Evolutionary conservation across 2,888 invertebrate genomes (phyloP).

Genomic region (Colostygia pectinataria): DNA sequence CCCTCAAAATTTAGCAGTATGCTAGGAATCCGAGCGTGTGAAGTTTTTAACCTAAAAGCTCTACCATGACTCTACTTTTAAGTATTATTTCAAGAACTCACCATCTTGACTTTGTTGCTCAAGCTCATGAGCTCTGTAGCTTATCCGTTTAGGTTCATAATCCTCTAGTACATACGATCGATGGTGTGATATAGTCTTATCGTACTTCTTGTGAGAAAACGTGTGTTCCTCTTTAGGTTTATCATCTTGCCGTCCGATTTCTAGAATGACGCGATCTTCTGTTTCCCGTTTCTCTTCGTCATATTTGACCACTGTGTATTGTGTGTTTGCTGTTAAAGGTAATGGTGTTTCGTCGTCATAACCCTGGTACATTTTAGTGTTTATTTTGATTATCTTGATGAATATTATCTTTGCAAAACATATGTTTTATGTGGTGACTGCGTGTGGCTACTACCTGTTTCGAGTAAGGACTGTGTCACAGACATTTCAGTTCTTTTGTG

Average conservation of each 20-base stretch:
- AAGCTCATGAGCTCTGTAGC: slow-evolving; percentile 68
- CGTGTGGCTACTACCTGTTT: slow-evolving; percentile 57
- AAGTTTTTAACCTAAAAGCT: too few species aligned
- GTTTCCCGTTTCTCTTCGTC: slow-evolving; percentile 64
- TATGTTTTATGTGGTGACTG: slow-evolving; percentile 14
- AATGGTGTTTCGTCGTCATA: slow-evolving; percentile 69
- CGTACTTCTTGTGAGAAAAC: slow-evolving; percentile 79
- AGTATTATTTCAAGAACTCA: slow-evolving; percentile 1
- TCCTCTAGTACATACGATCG: slow-evolving; percentile 75
- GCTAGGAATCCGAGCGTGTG: too few species aligned
- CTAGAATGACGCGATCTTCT: slow-evolving; percentile 74
- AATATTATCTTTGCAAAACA: slow-evolving; percentile 7
- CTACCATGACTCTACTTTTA: background rate
- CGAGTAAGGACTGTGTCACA: slow-evolving; percentile 68
- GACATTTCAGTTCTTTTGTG: slow-evolving; percentile 68
- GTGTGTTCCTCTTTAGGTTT: slow-evolving; percentile 70
- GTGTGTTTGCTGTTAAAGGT: slow-evolving; percentile 59
- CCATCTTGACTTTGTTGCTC: slow-evolving; percentile 54
- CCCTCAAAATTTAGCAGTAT: too few species aligned
- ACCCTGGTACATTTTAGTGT: slow-evolving; percentile 59
- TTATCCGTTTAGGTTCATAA: slow-evolving; percentile 64
- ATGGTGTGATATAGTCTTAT: slow-evolving; percentile 76
- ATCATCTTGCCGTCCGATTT: slow-evolving; percentile 78
- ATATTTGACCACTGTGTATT: slow-evolving; percentile 67
- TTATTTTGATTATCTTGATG: background rate